Evolutionary conservation across 2,888 invertebrate species (phyloP).

Genomic region (Teleogryllus oceanicus): DNA sequence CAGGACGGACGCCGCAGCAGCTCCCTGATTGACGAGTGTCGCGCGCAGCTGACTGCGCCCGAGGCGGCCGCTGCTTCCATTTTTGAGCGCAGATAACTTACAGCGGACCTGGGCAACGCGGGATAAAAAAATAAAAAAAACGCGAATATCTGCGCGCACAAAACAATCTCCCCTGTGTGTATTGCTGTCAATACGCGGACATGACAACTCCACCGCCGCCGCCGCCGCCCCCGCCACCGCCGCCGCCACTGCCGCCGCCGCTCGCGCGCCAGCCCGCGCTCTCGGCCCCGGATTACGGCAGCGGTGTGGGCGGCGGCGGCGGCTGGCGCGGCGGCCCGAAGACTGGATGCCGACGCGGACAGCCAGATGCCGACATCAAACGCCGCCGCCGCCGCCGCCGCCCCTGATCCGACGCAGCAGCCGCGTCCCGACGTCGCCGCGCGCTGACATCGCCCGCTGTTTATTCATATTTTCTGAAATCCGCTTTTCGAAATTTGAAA

Average conservation of each 20-base stretch:
- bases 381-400: not conserved
- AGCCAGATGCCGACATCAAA: constrained; percentile 6
- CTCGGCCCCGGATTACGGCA: not conserved
- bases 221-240: not conserved
- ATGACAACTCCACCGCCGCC: constrained; percentile 1
- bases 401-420: not conserved
- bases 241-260: not conserved
- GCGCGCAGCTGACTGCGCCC: constrained; percentile 18
- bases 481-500: too few species aligned
- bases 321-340: not conserved
- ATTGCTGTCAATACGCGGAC: constrained; percentile 18
- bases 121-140: not conserved
- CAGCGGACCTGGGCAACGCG: constrained; percentile 18
- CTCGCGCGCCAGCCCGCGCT: not conserved
- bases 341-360: not conserved
- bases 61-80: not conserved
- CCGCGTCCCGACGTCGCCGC: constrained; percentile 18
- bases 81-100: constrained; percentile 18
- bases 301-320: not conserved
- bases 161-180: constrained; percentile 18
- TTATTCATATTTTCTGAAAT: too few species aligned
- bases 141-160: constrained; percentile 9
- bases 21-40: constrained; percentile 10
- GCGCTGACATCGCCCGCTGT: constrained; percentile 36
- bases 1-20: not conserved